Evolutionary conservation across 2,797 vertebrate species (phyloP).

Genomic region (Oreortyx pictus): DNA sequence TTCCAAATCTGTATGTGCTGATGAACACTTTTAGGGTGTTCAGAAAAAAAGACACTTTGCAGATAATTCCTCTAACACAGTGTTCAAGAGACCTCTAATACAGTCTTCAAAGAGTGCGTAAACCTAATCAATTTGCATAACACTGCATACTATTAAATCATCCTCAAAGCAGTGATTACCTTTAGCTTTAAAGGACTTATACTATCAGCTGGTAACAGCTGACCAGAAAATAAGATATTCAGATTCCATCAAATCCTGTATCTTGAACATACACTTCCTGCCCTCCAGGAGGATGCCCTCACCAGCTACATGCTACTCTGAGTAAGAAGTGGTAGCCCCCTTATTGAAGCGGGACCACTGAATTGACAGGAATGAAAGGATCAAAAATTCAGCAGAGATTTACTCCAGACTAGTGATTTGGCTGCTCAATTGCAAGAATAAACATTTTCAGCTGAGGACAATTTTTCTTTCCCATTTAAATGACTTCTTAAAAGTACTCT

Average conservation of each 20-base stretch:
- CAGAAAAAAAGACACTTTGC: not conserved
- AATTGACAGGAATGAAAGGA: not conserved
- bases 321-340: not conserved
- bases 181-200: not conserved
- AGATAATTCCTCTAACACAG: not conserved
- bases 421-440: not conserved
- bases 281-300: not conserved
- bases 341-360: not conserved
- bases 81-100: not conserved
- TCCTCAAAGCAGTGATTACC: not conserved
- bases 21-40: not conserved
- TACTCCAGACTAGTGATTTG: not conserved
- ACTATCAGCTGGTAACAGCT: not conserved
- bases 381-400: not conserved
- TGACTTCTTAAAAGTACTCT: not conserved
- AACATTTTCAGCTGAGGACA: not conserved
- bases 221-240: not conserved
- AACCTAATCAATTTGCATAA: not conserved
- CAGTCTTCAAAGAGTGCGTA: not conserved
- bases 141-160: not conserved
- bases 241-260: not conserved
- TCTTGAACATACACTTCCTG: not conserved
- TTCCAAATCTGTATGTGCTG: not conserved
- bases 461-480: constrained; percentile 15
- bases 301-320: not conserved